These are phyloP conservation scores for Aix galericulata DNA, from an alignment of 2,113 vertebrate species.

Conservation along the genomic window DNA sequence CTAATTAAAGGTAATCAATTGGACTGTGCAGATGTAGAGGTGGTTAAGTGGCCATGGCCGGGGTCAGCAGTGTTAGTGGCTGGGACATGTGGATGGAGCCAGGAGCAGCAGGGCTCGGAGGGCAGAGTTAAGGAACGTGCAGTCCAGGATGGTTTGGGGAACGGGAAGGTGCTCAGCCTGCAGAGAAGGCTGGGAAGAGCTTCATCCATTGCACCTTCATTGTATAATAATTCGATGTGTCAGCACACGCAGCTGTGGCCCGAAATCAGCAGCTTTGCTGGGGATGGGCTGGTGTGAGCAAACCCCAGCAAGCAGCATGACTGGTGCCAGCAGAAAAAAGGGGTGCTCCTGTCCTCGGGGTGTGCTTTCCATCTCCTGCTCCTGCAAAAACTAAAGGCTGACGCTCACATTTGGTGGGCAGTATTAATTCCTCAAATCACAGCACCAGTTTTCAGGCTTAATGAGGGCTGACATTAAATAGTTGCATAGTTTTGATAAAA, in stretches of 20 bases:
- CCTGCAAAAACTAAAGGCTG: not conserved
- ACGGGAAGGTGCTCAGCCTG: not conserved
- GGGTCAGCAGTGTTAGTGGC: not conserved
- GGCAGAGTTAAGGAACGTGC: not conserved
- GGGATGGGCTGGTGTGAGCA: not conserved
- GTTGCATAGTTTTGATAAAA: not conserved
- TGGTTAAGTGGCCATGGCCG: not conserved
- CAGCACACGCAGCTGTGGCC: not conserved
- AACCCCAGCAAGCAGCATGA: not conserved
- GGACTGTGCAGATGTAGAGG: not conserved
- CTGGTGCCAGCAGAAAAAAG: not conserved
- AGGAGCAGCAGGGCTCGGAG: not conserved
- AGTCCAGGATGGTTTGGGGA: not conserved
- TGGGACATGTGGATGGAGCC: not conserved
- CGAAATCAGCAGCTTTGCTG: not conserved
- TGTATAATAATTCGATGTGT: not conserved
- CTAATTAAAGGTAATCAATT: not conserved
- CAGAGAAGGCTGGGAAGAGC: too few relatives aligned
- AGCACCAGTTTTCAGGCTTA: not conserved
- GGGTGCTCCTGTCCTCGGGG: not conserved
- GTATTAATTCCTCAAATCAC: not conserved
- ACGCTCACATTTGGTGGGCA: not conserved
- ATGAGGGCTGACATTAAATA: not conserved
- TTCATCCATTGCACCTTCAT: not conserved
- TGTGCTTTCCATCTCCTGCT: not conserved